Conservation (phyloP, 2,888 invertebrate species). For the Aelia acuminata region DNA sequence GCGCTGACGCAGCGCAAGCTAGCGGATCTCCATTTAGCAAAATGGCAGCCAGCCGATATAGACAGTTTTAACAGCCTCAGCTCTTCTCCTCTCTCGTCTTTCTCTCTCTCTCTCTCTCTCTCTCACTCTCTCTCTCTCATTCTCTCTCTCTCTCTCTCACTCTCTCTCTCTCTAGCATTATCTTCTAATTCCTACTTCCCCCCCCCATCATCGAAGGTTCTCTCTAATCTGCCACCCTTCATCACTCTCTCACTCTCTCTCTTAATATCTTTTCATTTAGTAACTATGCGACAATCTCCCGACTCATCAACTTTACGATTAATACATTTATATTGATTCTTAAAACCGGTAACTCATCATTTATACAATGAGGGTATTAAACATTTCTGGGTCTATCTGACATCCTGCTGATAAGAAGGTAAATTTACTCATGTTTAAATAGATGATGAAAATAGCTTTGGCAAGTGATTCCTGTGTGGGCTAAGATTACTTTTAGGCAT, state of each 20-base stretch:
- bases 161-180: neutral
- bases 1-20: neutral
- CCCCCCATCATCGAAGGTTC: neutral
- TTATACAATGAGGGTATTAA: too few species aligned
- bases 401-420: too few species aligned
- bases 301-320: neutral
- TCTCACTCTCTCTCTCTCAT: neutral
- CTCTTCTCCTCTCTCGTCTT: too few species aligned
- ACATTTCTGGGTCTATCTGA: too few species aligned
- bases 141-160: neutral
- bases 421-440: too few species aligned
- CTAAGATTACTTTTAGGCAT: too few species aligned
- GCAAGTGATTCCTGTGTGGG: too few species aligned
- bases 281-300: neutral
- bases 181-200: neutral
- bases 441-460: too few species aligned
- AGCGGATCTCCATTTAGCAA: neutral
- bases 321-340: neutral
- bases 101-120: too few species aligned
- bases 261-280: slow-evolving; percentile 21
- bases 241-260: neutral
- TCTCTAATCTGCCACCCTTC: neutral
- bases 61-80: neutral
- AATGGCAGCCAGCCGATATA: slow-evolving; percentile 3
- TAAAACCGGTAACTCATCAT: too few species aligned